These are phyloP conservation scores for Tupiocoris notatus DNA, from an alignment of 2,888 invertebrate species.

Conservation along the genomic window DNA sequence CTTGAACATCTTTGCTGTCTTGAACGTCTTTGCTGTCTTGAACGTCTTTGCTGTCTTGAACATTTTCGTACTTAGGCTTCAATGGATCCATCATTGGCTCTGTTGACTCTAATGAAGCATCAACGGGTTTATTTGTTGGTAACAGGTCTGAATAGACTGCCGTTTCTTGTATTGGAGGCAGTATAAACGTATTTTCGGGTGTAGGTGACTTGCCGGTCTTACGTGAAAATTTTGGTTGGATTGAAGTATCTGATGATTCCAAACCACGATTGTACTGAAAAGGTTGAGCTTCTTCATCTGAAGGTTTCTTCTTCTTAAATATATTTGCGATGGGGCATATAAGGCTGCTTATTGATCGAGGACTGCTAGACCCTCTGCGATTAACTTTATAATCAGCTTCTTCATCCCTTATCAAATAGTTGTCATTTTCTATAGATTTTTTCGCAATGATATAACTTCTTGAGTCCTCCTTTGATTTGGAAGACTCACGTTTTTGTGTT, in stretches of 20 bases:
- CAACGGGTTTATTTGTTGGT: not conserved
- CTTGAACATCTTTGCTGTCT: not conserved
- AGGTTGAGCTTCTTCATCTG: too few relatives aligned
- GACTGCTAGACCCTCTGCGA: not conserved
- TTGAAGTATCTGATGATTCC: not conserved
- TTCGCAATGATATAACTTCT: slow-evolving; percentile 1
- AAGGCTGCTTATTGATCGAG: not conserved
- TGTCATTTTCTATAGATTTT: slow-evolving; percentile 16
- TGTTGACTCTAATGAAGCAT: not conserved
- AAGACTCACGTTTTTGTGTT: not conserved
- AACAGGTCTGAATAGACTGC: not conserved
- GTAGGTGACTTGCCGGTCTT: not conserved
- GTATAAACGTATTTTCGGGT: not conserved
- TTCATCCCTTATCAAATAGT: slow-evolving; percentile 22
- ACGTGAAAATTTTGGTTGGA: not conserved
- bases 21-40: not conserved
- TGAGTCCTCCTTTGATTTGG: not conserved
- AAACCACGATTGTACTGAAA: too few relatives aligned
- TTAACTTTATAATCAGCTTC: slow-evolving; percentile 15
- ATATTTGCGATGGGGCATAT: not conserved
- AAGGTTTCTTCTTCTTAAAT: slow-evolving; percentile 2
- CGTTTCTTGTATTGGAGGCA: not conserved
- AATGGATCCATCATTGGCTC: not conserved
- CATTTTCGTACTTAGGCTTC: not conserved
- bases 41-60: not conserved